Conservation (phyloP, 1,140 invertebrate species). For the Hycleus phaleratus region DNA sequence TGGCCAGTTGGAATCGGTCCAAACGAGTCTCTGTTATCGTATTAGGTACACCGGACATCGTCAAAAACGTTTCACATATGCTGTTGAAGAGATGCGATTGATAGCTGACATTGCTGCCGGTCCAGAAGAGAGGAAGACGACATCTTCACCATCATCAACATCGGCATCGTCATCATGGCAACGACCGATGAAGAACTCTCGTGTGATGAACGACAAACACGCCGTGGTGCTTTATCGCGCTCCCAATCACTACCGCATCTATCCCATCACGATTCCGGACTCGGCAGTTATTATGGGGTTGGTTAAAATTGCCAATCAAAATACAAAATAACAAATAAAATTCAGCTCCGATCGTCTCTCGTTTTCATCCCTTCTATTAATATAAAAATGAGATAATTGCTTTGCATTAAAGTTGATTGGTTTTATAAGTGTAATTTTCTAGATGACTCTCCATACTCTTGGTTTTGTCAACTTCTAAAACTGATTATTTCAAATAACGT, state of each 20-base stretch:
- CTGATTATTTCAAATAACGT: too few species aligned
- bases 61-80: background rate
- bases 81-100: slow-evolving; percentile 13
- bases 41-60: too few species aligned
- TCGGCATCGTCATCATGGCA: slow-evolving; percentile 8
- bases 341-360: background rate
- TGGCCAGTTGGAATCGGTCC: too few species aligned
- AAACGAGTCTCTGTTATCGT: too few species aligned
- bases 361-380: background rate
- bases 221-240: slow-evolving; percentile 31
- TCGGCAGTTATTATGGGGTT: slow-evolving; percentile 42
- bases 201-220: slow-evolving; percentile 27
- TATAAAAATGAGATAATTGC: too few species aligned
- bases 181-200: slow-evolving; percentile 31
- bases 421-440: too few species aligned
- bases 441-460: too few species aligned
- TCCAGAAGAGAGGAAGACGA: too few species aligned
- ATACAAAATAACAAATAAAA: background rate
- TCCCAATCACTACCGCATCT: slow-evolving; percentile 44
- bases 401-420: too few species aligned
- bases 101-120: slow-evolving; percentile 1
- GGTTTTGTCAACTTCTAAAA: too few species aligned
- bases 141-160: too few species aligned
- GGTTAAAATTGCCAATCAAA: slow-evolving; percentile 4
- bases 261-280: slow-evolving; percentile 41